Percentiles rank a stretch among this genome's conserved stretches.
Conservation (phyloP, 2,113 vertebrate species). For the Aviceda subcristata region DNA sequence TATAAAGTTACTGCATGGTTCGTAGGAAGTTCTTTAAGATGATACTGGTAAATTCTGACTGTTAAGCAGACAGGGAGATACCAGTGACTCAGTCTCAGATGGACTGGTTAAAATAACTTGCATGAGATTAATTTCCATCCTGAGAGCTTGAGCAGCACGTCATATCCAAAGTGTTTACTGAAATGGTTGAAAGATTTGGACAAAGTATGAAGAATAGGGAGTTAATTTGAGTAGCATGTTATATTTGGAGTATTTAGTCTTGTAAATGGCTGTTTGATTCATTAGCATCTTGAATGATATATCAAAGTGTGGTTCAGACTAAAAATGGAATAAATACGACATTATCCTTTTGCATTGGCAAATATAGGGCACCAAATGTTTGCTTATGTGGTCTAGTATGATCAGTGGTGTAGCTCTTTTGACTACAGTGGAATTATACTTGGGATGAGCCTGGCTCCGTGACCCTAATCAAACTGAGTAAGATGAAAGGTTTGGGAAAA, state of each 20-base stretch:
- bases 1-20: neutral
- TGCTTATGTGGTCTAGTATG: neutral
- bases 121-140: neutral
- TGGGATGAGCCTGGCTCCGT: conserved; percentile 22
- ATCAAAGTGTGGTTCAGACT: neutral
- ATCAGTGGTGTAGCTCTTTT: conserved; percentile 14
- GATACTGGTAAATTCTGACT: neutral
- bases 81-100: neutral
- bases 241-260: neutral
- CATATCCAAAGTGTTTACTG: neutral
- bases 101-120: neutral
- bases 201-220: neutral
- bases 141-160: neutral
- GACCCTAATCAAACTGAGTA: conserved; percentile 57
- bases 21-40: neutral
- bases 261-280: neutral
- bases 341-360: conserved; percentile 23
- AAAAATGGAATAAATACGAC: neutral
- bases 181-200: neutral
- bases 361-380: conserved; percentile 63
- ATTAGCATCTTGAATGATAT: neutral
- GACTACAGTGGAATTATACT: conserved; percentile 23
- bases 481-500: conserved; percentile 23
- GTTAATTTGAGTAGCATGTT: neutral
- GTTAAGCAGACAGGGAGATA: neutral